A percentile compares a stretch with the other conserved stretches of the same genome.
These are phyloP conservation scores for Andrena chrysosceles DNA, from an alignment of 2,888 invertebrate species.

Conservation along the genomic window DNA sequence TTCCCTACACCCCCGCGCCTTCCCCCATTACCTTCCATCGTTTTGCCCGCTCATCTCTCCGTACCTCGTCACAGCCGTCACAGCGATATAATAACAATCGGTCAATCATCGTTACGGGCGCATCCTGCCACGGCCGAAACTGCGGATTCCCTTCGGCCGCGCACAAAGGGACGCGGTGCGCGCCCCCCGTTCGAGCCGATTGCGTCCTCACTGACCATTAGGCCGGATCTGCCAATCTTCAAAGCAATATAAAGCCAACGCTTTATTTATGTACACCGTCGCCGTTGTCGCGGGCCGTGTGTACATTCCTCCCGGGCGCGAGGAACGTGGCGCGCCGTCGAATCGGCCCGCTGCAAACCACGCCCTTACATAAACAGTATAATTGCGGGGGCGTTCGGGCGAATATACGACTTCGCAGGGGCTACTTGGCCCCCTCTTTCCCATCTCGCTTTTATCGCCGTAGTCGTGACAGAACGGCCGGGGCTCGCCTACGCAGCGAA, in stretches of 20 bases:
- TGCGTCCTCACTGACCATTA: constrained; percentile 68
- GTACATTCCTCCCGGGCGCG: constrained; percentile 2
- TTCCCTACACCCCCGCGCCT: neutral
- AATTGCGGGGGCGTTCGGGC: constrained; percentile 83
- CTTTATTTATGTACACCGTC: constrained; percentile 70
- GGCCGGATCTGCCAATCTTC: constrained; percentile 76
- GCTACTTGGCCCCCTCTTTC: constrained; percentile 14
- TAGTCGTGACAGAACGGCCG: constrained; percentile 80
- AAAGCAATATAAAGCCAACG: constrained; percentile 71
- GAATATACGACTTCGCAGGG: constrained; percentile 38
- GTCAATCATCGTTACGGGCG: constrained; percentile 68
- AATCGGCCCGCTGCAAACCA: constrained; percentile 79
- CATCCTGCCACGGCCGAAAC: constrained; percentile 53
- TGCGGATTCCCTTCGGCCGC: constrained; percentile 37
- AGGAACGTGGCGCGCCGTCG: constrained; percentile 37
- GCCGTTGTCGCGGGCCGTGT: constrained; percentile 11
- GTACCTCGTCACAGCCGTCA: neutral
- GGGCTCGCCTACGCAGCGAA: constrained; percentile 52
- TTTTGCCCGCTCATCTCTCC: neutral
- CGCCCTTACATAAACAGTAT: constrained; percentile 84
- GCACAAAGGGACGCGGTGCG: constrained; percentile 35
- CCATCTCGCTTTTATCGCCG: constrained; percentile 77
- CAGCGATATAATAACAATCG: constrained; percentile 53
- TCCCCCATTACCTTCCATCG: neutral
- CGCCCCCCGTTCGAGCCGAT: constrained; percentile 48